phyloP scores from a whole-genome alignment of 2,113 vertebrate genomes.

The Petromus typicus region DNA sequence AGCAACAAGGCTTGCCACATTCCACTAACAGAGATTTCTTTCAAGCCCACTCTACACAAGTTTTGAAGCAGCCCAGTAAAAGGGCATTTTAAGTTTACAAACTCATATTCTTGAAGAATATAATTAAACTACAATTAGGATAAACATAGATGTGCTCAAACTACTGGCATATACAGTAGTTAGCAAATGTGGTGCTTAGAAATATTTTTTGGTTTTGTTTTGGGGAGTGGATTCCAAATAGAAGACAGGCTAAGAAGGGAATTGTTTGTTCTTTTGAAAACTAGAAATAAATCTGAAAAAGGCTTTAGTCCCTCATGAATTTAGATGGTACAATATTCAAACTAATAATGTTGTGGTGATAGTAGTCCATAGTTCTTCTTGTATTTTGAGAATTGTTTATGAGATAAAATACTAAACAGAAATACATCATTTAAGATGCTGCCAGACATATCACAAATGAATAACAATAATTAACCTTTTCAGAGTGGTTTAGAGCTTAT shows the following conservation, averaged over 20 bases:
- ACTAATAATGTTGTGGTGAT: background rate
- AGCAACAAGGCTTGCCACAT: background rate
- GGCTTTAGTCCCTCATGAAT: background rate
- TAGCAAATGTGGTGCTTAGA: background rate
- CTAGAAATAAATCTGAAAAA: slow-evolving; percentile 15
- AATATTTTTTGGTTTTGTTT: background rate
- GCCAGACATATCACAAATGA: background rate
- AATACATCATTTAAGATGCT: background rate
- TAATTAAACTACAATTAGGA: background rate
- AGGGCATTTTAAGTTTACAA: background rate
- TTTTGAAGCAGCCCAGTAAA: background rate
- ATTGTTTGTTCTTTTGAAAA: background rate
- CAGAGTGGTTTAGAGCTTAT: background rate
- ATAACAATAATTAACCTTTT: slow-evolving; percentile 25
- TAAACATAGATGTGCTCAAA: background rate
- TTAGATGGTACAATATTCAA: background rate
- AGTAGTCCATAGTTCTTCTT: background rate
- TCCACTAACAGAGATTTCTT: background rate
- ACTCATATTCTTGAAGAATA: background rate
- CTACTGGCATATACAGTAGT: background rate
- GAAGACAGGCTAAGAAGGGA: background rate
- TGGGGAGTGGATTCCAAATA: background rate
- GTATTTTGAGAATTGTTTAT: background rate
- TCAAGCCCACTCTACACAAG: background rate
- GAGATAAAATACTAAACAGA: background rate